phyloP scores from a whole-genome alignment of 2,113 vertebrate genomes.

The Paramormyrops kingsleyae region DNA sequence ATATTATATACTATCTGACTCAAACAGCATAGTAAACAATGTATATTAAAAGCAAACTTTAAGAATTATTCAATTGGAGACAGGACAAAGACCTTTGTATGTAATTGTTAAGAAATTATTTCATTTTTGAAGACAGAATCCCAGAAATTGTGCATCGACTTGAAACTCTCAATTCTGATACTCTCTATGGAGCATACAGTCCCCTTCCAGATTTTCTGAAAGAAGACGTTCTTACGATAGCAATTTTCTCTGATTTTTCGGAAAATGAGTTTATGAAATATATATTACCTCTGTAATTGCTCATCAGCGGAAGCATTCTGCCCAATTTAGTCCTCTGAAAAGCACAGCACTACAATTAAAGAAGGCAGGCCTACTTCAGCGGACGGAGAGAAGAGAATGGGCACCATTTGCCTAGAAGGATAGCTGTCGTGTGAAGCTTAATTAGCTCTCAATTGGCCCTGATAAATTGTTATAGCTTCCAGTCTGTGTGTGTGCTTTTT shows the following conservation, averaged over 20 bases:
- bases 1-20: not conserved
- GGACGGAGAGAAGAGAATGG: not conserved
- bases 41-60: not conserved
- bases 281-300: constrained; percentile 22
- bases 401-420: constrained; percentile 15
- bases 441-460: constrained; percentile 30
- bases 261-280: constrained; percentile 20
- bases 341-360: constrained; percentile 19
- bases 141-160: not conserved
- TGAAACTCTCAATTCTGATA: not conserved
- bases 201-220: not conserved
- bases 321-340: constrained; percentile 18
- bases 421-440: constrained; percentile 23
- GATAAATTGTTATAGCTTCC: constrained; percentile 23
- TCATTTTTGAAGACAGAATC: not conserved
- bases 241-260: constrained; percentile 23
- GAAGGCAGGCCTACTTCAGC: not conserved
- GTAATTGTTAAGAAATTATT: not conserved
- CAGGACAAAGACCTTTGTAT: not conserved
- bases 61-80: not conserved
- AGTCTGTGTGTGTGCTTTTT: constrained; percentile 6
- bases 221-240: constrained; percentile 15
- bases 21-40: not conserved
- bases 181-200: not conserved
- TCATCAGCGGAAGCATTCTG: constrained; percentile 7